Percentiles rank a stretch among this genome's conserved stretches.
These are phyloP conservation scores for Sarcophaga rosellei DNA, from an alignment of 2,888 invertebrate genomes.

Conservation along the genomic window DNA sequence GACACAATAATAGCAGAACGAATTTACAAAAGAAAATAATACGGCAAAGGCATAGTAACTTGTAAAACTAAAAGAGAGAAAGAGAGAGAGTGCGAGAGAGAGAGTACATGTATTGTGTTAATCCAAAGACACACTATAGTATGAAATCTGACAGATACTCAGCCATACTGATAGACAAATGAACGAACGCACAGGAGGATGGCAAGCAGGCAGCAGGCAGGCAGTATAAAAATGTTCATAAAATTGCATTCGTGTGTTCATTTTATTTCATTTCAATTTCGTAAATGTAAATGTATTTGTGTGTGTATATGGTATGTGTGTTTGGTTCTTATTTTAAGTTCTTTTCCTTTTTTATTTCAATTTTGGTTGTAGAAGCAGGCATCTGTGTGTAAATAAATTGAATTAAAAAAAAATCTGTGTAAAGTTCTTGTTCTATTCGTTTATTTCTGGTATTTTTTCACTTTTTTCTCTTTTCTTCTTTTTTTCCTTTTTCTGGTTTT, in stretches of 20 bases:
- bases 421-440: constrained; percentile 66
- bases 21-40: constrained; percentile 59
- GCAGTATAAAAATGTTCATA: constrained; percentile 52
- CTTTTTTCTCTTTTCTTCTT: background rate
- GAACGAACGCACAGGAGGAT: background rate
- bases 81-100: constrained; percentile 11
- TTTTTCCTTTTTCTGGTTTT: constrained; percentile 14
- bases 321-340: background rate
- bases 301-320: background rate
- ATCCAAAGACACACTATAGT: constrained; percentile 42
- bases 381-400: constrained; percentile 61
- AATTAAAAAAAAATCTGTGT: constrained; percentile 68
- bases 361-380: constrained; percentile 41
- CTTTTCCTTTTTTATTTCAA: constrained; percentile 73
- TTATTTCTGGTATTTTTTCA: constrained; percentile 20
- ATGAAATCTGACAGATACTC: background rate
- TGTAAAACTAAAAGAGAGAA: background rate
- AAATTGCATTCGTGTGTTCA: constrained; percentile 66
- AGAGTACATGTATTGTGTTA: constrained; percentile 46
- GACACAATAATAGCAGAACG: constrained; percentile 56
- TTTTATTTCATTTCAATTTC: constrained; percentile 60
- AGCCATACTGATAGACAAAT: constrained; percentile 21
- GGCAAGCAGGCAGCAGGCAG: constrained; percentile 13
- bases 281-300: constrained; percentile 20
- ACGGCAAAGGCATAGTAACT: constrained; percentile 38